Percentiles rank a stretch among this genome's conserved stretches.
phyloP scores from a whole-genome alignment of 2,797 vertebrate genomes.

The Rhinogobio ventralis region DNA sequence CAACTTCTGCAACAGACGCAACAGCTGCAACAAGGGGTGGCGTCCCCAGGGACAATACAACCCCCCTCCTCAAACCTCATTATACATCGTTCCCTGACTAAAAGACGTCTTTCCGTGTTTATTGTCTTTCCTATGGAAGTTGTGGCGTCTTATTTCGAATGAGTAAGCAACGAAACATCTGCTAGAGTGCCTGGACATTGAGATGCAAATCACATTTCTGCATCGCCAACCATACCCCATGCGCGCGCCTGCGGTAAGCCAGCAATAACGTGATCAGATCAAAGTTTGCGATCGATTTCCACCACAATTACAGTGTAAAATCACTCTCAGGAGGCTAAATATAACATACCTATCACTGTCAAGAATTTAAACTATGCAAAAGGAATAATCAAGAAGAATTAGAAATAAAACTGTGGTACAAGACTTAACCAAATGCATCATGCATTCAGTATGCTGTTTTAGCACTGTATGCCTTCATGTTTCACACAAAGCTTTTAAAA shows the following conservation, averaged over 20 bases:
- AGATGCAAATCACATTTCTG: slow-evolving; percentile 86
- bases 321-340: background rate
- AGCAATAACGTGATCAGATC: slow-evolving; percentile 65
- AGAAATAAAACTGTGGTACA: background rate
- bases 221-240: slow-evolving; percentile 54
- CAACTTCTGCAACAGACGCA: slow-evolving; percentile 70
- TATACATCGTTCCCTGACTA: slow-evolving; percentile 62
- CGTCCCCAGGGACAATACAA: slow-evolving; percentile 72
- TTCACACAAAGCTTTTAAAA: slow-evolving; percentile 17
- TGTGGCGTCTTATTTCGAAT: slow-evolving; percentile 79
- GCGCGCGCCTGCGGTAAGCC: slow-evolving; percentile 42
- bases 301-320: slow-evolving; percentile 9
- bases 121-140: slow-evolving; percentile 76
- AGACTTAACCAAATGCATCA: background rate
- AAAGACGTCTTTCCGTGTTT: slow-evolving; percentile 70
- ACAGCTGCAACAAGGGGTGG: slow-evolving; percentile 80
- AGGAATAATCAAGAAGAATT: background rate
- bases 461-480: background rate
- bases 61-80: slow-evolving; percentile 64
- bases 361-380: background rate
- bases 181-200: slow-evolving; percentile 83
- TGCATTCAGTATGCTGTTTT: background rate
- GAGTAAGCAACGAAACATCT: slow-evolving; percentile 85
- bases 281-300: slow-evolving; percentile 71
- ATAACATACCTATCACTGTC: background rate